phyloP scores from a whole-genome alignment of 2,797 vertebrate genomes.

The Myotis planiceps region DNA sequence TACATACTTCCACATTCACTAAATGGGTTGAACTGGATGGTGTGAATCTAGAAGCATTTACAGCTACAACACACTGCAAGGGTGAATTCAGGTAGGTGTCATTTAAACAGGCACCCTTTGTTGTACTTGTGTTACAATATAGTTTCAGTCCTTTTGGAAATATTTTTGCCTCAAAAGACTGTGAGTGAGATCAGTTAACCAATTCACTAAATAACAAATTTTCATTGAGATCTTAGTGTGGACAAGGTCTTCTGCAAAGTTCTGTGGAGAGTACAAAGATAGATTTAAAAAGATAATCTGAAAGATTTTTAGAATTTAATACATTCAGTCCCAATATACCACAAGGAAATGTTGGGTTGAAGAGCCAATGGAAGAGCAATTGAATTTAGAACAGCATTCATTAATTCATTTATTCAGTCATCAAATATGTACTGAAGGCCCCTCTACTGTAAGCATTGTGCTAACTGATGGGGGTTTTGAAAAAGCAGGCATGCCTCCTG shows the following conservation, averaged over 20 bases:
- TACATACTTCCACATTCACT: background rate
- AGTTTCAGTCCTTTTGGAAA: background rate
- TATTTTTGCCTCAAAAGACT: background rate
- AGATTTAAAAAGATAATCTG: background rate
- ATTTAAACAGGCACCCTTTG: background rate
- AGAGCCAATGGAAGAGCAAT: background rate
- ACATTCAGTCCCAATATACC: background rate
- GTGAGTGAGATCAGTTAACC: background rate
- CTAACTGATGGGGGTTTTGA: background rate
- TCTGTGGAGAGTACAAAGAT: background rate
- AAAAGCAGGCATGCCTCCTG: background rate
- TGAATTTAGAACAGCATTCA: background rate
- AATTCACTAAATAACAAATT: background rate
- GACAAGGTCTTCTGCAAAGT: background rate
- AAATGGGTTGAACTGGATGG: background rate
- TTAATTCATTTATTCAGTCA: background rate
- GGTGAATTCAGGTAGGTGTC: background rate
- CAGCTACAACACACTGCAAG: background rate
- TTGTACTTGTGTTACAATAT: background rate
- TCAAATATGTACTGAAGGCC: background rate
- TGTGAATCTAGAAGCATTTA: too few species aligned
- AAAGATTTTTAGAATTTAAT: background rate
- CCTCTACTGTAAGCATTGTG: background rate
- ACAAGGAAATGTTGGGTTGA: background rate
- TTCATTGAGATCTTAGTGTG: background rate